phyloP scores from a whole-genome alignment of 2,113 vertebrate genomes.

The Perccottus glenii region DNA sequence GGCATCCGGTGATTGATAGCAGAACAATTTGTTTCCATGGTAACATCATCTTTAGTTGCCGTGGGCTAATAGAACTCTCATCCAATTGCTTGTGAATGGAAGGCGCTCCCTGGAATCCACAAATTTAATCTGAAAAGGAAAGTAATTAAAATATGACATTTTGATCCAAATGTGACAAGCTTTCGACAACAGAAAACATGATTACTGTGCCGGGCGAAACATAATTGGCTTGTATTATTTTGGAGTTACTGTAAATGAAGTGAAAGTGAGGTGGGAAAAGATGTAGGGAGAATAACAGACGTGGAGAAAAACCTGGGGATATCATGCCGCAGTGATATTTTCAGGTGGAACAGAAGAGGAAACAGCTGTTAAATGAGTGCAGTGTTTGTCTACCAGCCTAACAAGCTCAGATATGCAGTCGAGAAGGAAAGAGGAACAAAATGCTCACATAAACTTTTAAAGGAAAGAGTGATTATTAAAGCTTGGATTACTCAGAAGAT shows the following conservation, averaged over 20 bases:
- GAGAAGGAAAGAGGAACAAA: slow-evolving; percentile 57
- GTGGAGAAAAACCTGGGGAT: slow-evolving; percentile 30
- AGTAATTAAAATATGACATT: slow-evolving; percentile 82
- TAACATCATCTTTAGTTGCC: slow-evolving; percentile 90
- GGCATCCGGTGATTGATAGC: slow-evolving; percentile 87
- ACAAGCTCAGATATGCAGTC: slow-evolving; percentile 63
- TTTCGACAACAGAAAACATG: slow-evolving; percentile 50
- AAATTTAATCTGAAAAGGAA: slow-evolving; percentile 85
- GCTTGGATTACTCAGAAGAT: too few relatives aligned
- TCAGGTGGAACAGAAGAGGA: slow-evolving; percentile 54
- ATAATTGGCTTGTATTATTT: slow-evolving; percentile 52
- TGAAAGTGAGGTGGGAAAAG: slow-evolving; percentile 15
- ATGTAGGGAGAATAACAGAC: neutral
- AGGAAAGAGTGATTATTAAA: slow-evolving; percentile 25
- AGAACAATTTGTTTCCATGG: slow-evolving; percentile 93
- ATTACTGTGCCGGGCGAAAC: slow-evolving; percentile 47
- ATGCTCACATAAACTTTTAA: slow-evolving; percentile 74
- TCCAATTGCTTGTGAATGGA: slow-evolving; percentile 79
- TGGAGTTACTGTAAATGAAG: slow-evolving; percentile 28
- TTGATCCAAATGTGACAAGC: slow-evolving; percentile 65
- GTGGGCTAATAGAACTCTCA: slow-evolving; percentile 78
- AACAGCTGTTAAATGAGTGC: slow-evolving; percentile 62
- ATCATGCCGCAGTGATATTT: slow-evolving; percentile 15
- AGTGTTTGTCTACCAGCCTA: slow-evolving; percentile 51
- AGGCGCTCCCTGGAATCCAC: slow-evolving; percentile 77